Percentiles rank a stretch among this genome's conserved stretches.
These are phyloP conservation scores for Numenius phaeopus DNA, from an alignment of 2,797 vertebrate species.

Conservation along the genomic window DNA sequence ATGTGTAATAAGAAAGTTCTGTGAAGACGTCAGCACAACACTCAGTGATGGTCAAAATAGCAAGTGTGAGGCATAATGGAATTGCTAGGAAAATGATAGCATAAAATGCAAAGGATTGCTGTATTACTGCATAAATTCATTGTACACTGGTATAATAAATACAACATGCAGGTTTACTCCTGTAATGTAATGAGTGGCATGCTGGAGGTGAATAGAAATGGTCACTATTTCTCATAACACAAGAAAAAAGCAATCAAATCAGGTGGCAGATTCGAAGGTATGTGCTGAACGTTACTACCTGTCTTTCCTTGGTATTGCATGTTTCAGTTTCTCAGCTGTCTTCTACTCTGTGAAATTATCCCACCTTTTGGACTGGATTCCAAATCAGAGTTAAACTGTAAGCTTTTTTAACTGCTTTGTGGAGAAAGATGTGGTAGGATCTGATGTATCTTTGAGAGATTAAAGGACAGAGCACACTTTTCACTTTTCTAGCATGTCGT, in stretches of 20 bases:
- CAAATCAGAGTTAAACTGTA: neutral
- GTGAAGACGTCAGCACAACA: neutral
- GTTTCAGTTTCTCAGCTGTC: neutral
- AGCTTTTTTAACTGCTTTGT: neutral
- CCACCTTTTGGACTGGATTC: neutral
- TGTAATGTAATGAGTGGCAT: neutral
- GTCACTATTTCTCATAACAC: neutral
- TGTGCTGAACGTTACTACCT: neutral
- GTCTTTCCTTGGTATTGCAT: neutral
- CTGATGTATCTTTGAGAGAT: neutral
- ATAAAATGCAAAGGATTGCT: neutral
- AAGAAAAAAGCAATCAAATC: neutral
- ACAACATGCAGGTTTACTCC: neutral
- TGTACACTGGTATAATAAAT: neutral
- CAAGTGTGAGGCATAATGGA: neutral
- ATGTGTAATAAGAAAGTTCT: neutral
- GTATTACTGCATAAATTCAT: neutral
- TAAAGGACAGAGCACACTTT: neutral
- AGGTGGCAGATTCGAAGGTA: neutral
- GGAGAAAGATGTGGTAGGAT: neutral
- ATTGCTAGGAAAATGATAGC: neutral
- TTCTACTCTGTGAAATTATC: neutral
- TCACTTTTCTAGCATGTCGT: neutral
- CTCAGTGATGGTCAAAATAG: neutral
- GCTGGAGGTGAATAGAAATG: neutral